Evolutionary conservation across 2,888 invertebrate genomes (phyloP).

Genomic region (Sepioteuthis lessoniana): DNA sequence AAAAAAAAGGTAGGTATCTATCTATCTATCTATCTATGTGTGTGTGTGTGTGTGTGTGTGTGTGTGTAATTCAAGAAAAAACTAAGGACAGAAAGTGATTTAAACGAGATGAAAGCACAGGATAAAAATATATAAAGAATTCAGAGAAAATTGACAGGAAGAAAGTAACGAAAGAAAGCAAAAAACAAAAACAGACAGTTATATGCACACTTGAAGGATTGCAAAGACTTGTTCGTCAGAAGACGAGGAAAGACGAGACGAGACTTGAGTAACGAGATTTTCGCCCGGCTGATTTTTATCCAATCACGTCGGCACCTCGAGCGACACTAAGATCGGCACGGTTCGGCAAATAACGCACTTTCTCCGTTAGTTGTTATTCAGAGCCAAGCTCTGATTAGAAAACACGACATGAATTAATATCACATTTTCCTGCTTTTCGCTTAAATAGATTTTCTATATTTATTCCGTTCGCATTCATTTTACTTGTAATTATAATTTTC

Average conservation of each 20-base stretch:
- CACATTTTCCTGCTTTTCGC: neutral
- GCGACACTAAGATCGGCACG: neutral
- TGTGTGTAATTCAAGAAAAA: no score
- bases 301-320: neutral
- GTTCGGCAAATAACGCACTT: neutral
- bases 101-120: no score
- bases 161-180: no score
- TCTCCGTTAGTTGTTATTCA: neutral
- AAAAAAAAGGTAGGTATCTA: no score
- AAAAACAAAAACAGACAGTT: neutral
- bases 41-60: no score
- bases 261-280: neutral
- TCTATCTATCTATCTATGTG: no score
- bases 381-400: neutral
- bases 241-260: slow-evolving; percentile 14
- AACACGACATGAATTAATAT: neutral
- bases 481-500: neutral
- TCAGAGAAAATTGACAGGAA: neutral
- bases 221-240: neutral
- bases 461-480: neutral
- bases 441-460: slow-evolving; percentile 2
- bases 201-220: neutral
- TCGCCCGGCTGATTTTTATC: neutral
- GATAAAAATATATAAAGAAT: no score
- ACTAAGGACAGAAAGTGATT: no score